phyloP scores from a whole-genome alignment of 2,888 invertebrate genomes.

The Sinelater perroti region DNA sequence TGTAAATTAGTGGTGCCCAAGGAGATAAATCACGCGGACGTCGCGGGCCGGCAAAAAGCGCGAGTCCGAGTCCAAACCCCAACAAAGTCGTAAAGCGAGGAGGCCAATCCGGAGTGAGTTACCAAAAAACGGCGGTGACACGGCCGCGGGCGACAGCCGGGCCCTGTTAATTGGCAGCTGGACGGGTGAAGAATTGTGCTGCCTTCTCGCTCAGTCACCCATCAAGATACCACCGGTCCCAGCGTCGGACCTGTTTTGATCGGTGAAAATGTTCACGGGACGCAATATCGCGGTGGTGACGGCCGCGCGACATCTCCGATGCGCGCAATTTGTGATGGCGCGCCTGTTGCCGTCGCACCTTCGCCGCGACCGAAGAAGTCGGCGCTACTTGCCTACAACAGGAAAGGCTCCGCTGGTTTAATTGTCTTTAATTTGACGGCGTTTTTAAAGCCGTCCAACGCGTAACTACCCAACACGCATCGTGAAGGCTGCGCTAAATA shows the following conservation, averaged over 20 bases:
- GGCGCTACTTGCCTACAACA: too few relatives aligned
- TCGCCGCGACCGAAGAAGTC: too few relatives aligned
- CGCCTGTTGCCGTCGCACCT: too few relatives aligned
- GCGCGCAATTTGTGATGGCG: conserved; percentile 12
- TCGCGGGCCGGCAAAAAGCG: too few relatives aligned
- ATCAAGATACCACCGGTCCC: conserved; percentile 24
- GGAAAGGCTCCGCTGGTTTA: too few relatives aligned
- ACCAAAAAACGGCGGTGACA: conserved; percentile 38
- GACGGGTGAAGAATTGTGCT: conserved; percentile 41
- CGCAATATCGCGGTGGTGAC: conserved; percentile 21
- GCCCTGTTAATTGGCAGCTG: conserved; percentile 44
- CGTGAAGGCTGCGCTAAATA: too few relatives aligned
- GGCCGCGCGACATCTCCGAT: conserved; percentile 13
- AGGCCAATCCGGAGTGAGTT: conserved; percentile 27
- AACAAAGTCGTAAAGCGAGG: conserved; percentile 19
- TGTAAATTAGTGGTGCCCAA: conserved; percentile 1
- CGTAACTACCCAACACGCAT: too few relatives aligned
- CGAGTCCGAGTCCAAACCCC: conserved; percentile 13
- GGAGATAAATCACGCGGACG: neutral
- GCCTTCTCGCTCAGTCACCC: conserved; percentile 30
- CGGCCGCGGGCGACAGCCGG: conserved; percentile 34
- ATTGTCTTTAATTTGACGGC: too few relatives aligned
- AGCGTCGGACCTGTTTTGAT: conserved; percentile 32
- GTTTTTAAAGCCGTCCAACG: too few relatives aligned
- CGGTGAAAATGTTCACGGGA: conserved; percentile 28